A percentile compares a stretch with the other conserved stretches of the same genome.
phyloP scores from a whole-genome alignment of 2,797 vertebrate species.

The Choloepus didactylus region DNA sequence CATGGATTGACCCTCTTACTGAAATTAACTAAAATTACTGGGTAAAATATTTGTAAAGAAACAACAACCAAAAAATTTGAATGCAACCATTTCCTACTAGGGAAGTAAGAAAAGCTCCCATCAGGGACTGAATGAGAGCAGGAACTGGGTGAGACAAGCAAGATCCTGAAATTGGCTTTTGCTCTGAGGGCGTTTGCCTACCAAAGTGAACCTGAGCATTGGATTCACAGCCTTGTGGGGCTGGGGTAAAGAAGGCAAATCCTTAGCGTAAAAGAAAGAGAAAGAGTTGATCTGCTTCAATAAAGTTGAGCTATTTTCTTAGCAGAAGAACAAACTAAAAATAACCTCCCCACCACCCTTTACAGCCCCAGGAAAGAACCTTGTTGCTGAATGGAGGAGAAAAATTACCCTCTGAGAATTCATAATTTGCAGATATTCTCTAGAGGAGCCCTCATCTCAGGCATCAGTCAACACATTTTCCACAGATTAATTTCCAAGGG shows the following conservation, averaged over 20 bases:
- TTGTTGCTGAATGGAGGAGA: background rate
- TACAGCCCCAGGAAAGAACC: background rate
- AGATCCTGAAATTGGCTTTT: conserved; percentile 20
- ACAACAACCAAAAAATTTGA: background rate
- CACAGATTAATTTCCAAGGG: conserved; percentile 1
- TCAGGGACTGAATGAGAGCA: background rate
- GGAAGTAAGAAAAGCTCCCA: background rate
- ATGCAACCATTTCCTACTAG: background rate
- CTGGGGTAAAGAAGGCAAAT: background rate
- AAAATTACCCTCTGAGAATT: background rate
- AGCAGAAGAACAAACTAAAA: conserved; percentile 49
- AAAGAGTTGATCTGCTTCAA: background rate
- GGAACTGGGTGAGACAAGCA: background rate
- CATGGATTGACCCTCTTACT: background rate
- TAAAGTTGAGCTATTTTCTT: conserved; percentile 37
- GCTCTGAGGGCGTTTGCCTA: background rate
- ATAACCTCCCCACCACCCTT: conserved; percentile 7
- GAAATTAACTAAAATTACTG: background rate
- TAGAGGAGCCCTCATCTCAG: background rate
- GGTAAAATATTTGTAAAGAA: background rate
- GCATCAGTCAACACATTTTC: background rate
- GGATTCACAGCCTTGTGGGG: background rate
- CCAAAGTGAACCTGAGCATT: background rate
- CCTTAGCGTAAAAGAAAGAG: conserved; percentile 42
- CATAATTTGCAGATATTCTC: conserved; percentile 8